These are phyloP conservation scores for Lycaon pictus DNA, from an alignment of 2,113 vertebrate species.

Conservation along the genomic window DNA sequence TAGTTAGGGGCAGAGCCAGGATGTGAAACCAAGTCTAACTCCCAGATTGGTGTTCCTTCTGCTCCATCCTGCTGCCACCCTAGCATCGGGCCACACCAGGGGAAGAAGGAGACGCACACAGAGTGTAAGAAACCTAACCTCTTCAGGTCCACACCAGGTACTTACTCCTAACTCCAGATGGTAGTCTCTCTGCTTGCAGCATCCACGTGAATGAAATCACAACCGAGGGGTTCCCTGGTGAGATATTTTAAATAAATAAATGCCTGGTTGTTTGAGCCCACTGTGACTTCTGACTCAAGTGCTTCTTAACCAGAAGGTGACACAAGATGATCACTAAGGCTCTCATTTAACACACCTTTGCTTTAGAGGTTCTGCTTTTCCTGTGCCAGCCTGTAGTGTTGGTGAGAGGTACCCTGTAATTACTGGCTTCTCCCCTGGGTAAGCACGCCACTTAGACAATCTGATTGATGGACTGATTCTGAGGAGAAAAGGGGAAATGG, in stretches of 20 bases:
- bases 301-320: constrained; percentile 60
- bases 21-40: neutral
- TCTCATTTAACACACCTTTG: neutral
- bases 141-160: constrained; percentile 71
- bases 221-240: constrained; percentile 82
- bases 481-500: constrained; percentile 29
- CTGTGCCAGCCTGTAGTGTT: neutral
- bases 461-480: constrained; percentile 1
- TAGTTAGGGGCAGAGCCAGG: neutral
- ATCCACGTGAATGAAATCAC: constrained; percentile 83
- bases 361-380: neutral
- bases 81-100: neutral
- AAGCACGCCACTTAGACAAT: constrained; percentile 4
- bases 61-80: neutral
- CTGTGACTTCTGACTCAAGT: constrained; percentile 67
- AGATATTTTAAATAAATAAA: constrained; percentile 82
- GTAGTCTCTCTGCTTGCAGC: constrained; percentile 81
- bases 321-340: neutral
- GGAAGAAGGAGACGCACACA: neutral
- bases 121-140: neutral
- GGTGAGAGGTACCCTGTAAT: neutral
- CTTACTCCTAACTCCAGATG: constrained; percentile 84
- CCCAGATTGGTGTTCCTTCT: neutral
- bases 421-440: neutral
- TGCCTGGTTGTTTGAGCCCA: constrained; percentile 73